Evolutionary conservation across 2,888 invertebrate species (phyloP), one percentile per base, ranked within the genome.

Genomic region (Sturmia bella): DNA sequence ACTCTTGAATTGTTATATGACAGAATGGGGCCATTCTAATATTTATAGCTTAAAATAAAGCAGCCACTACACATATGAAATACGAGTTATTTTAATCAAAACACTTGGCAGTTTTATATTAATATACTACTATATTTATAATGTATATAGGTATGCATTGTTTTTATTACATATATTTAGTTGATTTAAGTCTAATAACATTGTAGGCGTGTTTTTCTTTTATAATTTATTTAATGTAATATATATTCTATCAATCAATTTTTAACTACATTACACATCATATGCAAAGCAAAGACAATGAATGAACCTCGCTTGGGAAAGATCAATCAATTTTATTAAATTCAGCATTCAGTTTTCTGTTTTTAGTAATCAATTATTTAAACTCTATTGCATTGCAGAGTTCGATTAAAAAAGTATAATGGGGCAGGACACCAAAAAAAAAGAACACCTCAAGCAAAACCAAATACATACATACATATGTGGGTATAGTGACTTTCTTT

Each of bases 121-220:
- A 32, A 32, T 32, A 32, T 32, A 32, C 32, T 32, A 32, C 32
- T 32, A 32, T 13, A 37, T 11, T 41, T 21, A 24, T 24, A 24
- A n/a, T 39, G 45, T 75, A 66, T 59, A n/a, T n/a, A n/a, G n/a
- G 19, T 59, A 50, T 68, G 43, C 52, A 68, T 52, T 43, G 69
- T 57, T 75, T 66, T 48, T 54, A 19, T 79, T 61, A 76, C 54
- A 61, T 32, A 9, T 32, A 56, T 77, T 27, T 77, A 54, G 59
- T 59, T 59, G n/a, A 27, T 68, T 59, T 76, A 76, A 59, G 75
- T 59, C 64, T 80, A 80, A 75, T 70, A 80, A 75, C 80, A 80
- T 75, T 74, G 69, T 75, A 59, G 64, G 19, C 70, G 48, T 50
- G 19, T 64, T n/a, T 69, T 45, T 27, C 24, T 59, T 57, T 70